Base-by-base conservation (phyloP, 2,888 invertebrate genomes). In the Crematogaster levior region DNA sequence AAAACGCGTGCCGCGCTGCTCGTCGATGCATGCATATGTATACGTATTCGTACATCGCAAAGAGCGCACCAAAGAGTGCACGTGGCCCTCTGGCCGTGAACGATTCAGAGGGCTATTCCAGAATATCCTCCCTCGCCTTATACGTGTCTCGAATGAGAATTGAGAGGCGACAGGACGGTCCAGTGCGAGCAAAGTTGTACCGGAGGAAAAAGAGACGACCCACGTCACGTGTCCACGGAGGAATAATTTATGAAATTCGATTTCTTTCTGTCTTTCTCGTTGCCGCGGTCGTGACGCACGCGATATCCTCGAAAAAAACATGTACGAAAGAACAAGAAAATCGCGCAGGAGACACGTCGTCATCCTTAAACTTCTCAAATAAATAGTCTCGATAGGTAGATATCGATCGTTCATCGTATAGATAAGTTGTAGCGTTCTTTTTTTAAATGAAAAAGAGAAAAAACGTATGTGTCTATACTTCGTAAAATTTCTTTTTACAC, bases 201-300 rank as follows among this genome's bases (percentile, higher is more conserved):
- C 5, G 5, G 4, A 9, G 51, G n/a, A 65, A 40, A 65, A 51
- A 21, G 43, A n/a, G 37, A 40, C n/a, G 27, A 40, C 63, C 34
- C 53, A 65, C 63, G 21, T 81, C 34, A 56, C 37, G 46, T 80
- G 65, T 80, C 58, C 43, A 27, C 37, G 27, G 37, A 37, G 65
- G 82, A 82, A 82, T 80, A 82, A 82, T 80, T 82, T 43, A 80
- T 30, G 21, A 82, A 58, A 73, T 60, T 65, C 82, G 83, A 82
- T 63, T 51, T 66, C 68, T 30, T 53, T 81, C 81, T 34, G n/a
- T 58, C 46, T 43, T n/a, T 61, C 30, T 51, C 37, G 24, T 24
- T 18, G n/a, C n/a, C 27, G 24, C n/a, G 43, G n/a, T 37, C 34
- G 15, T 51, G 60, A 60, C 73, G 18, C 63, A 48, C 74, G 40